A percentile compares a stretch with the other conserved stretches of the same genome.
These are phyloP conservation scores for Toxostoma redivivum DNA, from an alignment of 2,113 vertebrate genomes.

Conservation along the genomic window DNA sequence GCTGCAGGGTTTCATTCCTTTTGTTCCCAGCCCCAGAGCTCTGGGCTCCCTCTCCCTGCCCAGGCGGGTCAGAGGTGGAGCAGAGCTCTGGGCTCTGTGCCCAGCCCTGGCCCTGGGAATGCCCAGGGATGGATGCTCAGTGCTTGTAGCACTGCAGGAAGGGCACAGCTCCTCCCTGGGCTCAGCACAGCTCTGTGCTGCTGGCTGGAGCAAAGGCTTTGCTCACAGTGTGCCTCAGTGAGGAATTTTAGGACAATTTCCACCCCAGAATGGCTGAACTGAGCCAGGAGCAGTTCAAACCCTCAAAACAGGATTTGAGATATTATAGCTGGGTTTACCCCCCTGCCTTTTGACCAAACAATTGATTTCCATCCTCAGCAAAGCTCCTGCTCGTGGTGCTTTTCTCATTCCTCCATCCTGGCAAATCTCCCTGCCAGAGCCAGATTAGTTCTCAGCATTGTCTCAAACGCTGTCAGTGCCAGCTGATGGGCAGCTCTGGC, in stretches of 20 bases:
- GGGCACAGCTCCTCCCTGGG: neutral
- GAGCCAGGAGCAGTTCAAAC: neutral
- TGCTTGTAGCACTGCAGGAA: neutral
- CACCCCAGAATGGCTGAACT: neutral
- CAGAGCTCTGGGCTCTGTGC: too few relatives aligned
- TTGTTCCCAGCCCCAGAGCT: too few relatives aligned
- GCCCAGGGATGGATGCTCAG: neutral
- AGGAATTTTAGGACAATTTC: neutral
- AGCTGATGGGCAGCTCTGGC: neutral
- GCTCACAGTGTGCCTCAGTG: fast-evolving
- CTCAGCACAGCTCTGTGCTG: neutral
- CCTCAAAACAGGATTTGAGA: neutral
- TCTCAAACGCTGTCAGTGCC: neutral
- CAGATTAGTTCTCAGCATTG: neutral
- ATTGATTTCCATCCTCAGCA: neutral
- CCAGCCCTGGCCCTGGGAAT: too few relatives aligned
- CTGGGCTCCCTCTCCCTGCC: too few relatives aligned
- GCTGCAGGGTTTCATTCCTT: too few relatives aligned
- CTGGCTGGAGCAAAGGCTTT: neutral
- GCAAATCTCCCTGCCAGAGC: neutral
- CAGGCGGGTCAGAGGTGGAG: too few relatives aligned
- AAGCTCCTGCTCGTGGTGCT: neutral
- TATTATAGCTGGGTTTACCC: fast-evolving
- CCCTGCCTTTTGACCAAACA: neutral
- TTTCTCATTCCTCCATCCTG: neutral